These are phyloP conservation scores for Muraenolepis orangiensis DNA, from an alignment of 2,797 vertebrate genomes.

Conservation along the genomic window DNA sequence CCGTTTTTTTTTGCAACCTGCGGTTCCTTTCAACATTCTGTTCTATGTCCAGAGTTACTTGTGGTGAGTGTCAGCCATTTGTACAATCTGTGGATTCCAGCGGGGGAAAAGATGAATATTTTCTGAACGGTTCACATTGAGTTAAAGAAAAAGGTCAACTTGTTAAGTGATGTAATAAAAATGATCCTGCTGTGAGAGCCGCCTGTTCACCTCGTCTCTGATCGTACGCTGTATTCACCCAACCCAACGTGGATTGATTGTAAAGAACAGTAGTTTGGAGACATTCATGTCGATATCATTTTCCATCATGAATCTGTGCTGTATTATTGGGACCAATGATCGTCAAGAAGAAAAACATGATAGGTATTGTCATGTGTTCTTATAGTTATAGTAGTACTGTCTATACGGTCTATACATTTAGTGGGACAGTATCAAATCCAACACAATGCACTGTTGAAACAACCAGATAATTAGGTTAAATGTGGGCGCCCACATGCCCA, in stretches of 20 bases:
- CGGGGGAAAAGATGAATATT: slow-evolving; percentile 60
- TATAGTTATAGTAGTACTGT: no score
- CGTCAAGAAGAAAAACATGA: not conserved
- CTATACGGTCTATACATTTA: no score
- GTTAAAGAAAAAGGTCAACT: slow-evolving; percentile 48
- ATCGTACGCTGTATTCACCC: not conserved
- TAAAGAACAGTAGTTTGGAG: not conserved
- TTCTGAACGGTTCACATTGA: slow-evolving; percentile 59
- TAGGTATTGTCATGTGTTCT: not conserved
- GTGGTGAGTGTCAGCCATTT: slow-evolving; percentile 50
- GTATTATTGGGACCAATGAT: not conserved
- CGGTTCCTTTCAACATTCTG: slow-evolving; percentile 29
- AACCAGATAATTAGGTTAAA: no score
- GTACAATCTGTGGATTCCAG: slow-evolving; percentile 52
- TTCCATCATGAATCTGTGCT: not conserved
- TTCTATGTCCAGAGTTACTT: slow-evolving; percentile 30
- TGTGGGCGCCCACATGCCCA: not conserved
- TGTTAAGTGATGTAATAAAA: slow-evolving; percentile 68
- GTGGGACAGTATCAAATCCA: no score
- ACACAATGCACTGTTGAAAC: no score
- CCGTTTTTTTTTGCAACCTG: slow-evolving; percentile 21
- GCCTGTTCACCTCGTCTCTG: not conserved
- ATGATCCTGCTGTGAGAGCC: slow-evolving; percentile 29
- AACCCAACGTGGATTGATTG: no score
- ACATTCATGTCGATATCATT: not conserved